Evolutionary conservation across 2,888 invertebrate species (phyloP).

Genomic region (Drosophila pseudotalamancana): DNA sequence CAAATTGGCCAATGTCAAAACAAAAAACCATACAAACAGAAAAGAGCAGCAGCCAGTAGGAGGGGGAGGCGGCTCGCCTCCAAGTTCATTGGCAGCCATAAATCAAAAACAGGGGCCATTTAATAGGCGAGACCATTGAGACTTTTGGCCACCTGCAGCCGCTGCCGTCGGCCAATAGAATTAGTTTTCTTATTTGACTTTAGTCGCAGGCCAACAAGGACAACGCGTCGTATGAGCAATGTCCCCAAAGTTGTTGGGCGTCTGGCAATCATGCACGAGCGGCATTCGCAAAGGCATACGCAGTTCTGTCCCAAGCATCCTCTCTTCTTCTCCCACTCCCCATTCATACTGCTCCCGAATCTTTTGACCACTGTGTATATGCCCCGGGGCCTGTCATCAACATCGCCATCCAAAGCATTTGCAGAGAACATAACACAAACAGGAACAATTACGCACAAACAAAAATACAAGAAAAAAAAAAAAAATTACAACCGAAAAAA

Average conservation of each 20-base stretch:
- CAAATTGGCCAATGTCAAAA: slow-evolving; percentile 64
- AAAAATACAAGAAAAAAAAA: slow-evolving; percentile 35
- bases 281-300: slow-evolving; percentile 46
- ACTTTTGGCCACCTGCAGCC: slow-evolving; percentile 48
- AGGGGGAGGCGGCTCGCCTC: neutral
- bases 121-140: slow-evolving; percentile 46
- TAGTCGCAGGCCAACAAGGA: slow-evolving; percentile 31
- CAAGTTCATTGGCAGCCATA: slow-evolving; percentile 70
- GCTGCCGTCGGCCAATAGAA: slow-evolving; percentile 61
- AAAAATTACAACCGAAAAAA: slow-evolving; percentile 9
- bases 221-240: slow-evolving; percentile 48
- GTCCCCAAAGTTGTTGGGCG: slow-evolving; percentile 36
- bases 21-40: slow-evolving; percentile 17
- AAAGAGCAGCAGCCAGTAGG: slow-evolving; percentile 16
- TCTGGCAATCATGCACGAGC: slow-evolving; percentile 72
- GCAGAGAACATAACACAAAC: slow-evolving; percentile 45
- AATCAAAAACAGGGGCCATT: slow-evolving; percentile 70
- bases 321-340: neutral
- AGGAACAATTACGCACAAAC: slow-evolving; percentile 62
- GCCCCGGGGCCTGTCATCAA: slow-evolving; percentile 51
- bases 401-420: slow-evolving; percentile 15
- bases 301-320: slow-evolving; percentile 22
- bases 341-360: neutral
- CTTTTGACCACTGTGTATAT: slow-evolving; percentile 13
- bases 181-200: slow-evolving; percentile 76